Evolutionary conservation across 2,888 invertebrate genomes (phyloP), one percentile per base, ranked within the genome.

Genomic region (Acanthosepion esculentum): DNA sequence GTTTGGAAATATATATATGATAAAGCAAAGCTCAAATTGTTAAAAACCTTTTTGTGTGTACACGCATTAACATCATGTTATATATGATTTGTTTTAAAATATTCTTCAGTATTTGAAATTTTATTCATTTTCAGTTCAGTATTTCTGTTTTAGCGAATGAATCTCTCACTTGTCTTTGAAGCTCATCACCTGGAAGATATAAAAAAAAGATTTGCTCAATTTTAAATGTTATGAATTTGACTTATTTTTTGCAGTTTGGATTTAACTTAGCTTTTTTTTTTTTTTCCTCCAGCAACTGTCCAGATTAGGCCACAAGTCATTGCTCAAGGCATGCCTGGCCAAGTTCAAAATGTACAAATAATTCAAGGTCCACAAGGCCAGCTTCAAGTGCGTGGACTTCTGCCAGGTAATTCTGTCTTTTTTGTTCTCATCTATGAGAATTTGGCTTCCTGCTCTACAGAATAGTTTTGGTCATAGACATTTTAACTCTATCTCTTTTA

Each of bases 301-400:
- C 96, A 96, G 94, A 96, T 96, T 29, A 95, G 96, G 78, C 96
- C 96, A 23, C 96, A 96, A 94, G 95, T 95, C n/a, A 95, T 95
- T 29, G 95, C 95, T 94, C 95, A 95, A 48, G 95, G 95, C 64
- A 95, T 95, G 94, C 95, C 96, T 94, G 95, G 96, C 48, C 96
- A 96, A 53, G 96, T 96, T 10, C 97, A 97, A 95, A 97, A 97
- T 95, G 96, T 99, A 29, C 99, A 99, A 98, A 99, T 99, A 96
- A 98, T 99, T 96, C 98, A 99, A 96, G 98, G 98, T 0, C 98
- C 99, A 0, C 98, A 99, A 0, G 99, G 99, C 50, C 99, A 99
- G 97, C 98, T 99, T 33, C 99, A 99, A 96, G 99, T 99, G 3
- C 98, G 99, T 95, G 99, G 99, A 0, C 98, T 99, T 20, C 98